Evolutionary conservation across 2,113 vertebrate genomes (phyloP).

Genomic region (Sander lucioperca): DNA sequence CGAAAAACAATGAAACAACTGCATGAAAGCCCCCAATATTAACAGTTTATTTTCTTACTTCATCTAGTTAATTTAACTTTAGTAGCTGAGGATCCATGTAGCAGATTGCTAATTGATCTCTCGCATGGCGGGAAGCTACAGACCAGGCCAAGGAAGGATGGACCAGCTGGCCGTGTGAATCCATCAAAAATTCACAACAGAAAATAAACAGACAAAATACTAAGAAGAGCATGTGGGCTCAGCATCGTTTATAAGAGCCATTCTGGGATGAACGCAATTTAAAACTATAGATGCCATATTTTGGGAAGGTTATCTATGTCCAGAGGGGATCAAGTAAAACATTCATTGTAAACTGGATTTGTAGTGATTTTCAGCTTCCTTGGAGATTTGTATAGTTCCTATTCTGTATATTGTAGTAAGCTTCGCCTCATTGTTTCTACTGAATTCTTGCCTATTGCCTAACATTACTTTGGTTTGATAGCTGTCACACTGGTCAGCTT

Average conservation of each 20-base stretch:
- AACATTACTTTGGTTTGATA: background rate
- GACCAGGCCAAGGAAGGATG: background rate
- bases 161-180: conserved; percentile 1
- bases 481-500: background rate
- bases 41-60: conserved; percentile 15
- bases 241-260: background rate
- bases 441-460: background rate
- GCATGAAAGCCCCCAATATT: background rate
- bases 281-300: background rate
- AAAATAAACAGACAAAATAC: conserved; percentile 5
- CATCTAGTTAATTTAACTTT: background rate
- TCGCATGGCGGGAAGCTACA: background rate
- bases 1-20: background rate
- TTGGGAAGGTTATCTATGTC: background rate
- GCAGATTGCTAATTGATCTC: conserved; percentile 4
- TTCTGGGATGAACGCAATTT: background rate
- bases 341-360: background rate
- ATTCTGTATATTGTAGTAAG: background rate
- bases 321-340: background rate
- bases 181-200: conserved; percentile 14
- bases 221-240: background rate
- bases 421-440: background rate
- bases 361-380: background rate
- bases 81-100: background rate
- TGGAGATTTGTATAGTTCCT: background rate